These are phyloP conservation scores for Chloroceryle inda DNA, from an alignment of 2,797 vertebrate species.

Conservation along the genomic window DNA sequence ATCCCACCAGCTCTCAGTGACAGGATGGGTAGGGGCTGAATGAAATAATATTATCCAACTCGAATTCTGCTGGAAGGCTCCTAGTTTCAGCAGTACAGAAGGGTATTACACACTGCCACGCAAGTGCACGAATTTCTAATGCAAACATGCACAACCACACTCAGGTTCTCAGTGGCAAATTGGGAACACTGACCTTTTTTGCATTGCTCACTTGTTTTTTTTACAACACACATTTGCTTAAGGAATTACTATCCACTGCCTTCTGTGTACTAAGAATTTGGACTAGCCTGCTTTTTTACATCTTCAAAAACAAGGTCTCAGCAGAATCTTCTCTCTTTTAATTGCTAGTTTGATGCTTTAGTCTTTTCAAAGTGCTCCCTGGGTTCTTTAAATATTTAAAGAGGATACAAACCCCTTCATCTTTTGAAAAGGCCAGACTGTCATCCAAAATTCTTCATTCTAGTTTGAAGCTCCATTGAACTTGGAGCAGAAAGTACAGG, in stretches of 20 bases:
- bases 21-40: not conserved
- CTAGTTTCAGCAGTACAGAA: not conserved
- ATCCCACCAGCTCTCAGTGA: not conserved
- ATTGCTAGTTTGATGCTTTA: constrained; percentile 30
- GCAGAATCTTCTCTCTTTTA: constrained; percentile 43
- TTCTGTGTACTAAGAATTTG: not conserved
- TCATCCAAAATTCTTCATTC: not conserved
- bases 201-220: not conserved
- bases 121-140: not conserved
- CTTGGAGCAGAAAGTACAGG: not conserved
- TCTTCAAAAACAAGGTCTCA: constrained; percentile 35
- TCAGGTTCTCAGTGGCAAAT: not conserved
- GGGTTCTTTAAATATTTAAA: constrained; percentile 63
- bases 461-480: constrained; percentile 20
- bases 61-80: not conserved
- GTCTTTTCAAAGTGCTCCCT: constrained; percentile 12
- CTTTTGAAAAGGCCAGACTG: constrained; percentile 27
- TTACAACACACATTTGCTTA: constrained; percentile 8
- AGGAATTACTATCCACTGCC: not conserved
- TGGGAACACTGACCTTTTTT: not conserved
- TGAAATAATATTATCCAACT: not conserved
- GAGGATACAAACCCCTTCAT: not conserved
- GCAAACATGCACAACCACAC: not conserved
- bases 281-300: not conserved
- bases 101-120: not conserved